Base-by-base conservation (phyloP, 1,140 invertebrate species). In the Batillaria attramentaria region DNA sequence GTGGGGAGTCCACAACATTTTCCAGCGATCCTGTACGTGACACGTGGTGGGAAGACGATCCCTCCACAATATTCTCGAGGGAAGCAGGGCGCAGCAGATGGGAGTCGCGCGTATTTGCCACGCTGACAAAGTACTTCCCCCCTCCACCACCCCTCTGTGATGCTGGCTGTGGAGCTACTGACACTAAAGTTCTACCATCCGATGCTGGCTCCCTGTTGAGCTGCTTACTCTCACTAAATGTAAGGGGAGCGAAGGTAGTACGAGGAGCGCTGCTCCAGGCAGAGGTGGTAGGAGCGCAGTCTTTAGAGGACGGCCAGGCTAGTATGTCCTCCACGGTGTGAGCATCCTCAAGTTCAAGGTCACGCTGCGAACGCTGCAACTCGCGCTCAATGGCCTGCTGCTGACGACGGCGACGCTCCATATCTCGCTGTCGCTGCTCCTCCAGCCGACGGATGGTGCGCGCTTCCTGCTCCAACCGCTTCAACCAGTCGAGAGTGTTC, bases 331-430 rank as follows among this genome's bases (percentile, higher is more conserved):
- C 88, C 37, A 89, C 78, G 81, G 86, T 87, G 46, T 87, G 84
- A 13, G 81, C 80, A 83, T 94, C 94, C 41, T 94, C 93, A 72
- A 92, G 92, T 79, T 94, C 94, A 88, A 94, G 88, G 82, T 94
- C 94, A 31, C 92, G 91, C 87, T 94, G 94, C 0, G 93, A 94
- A 84, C 90, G 90, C 79, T 93, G 92, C 91, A 92, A 93, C 79
- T 94, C 93, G 83, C 92, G 91, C 77, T 94, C 94, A 18, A 94
- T 92, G 82, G 92, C 90, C 39, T 93, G 87, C 84, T 92, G 91
- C 77, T 94, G 93, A 39, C 92, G 88, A 76, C 92, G 91, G n/a
- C 92, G 82, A 65, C 91, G 85, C 84, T 93, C 92, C 2, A 91
- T 89, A 13, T 89, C 87, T 16, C 84, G 76, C 75, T 85, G 84